phyloP scores from a whole-genome alignment of 1,140 invertebrate species.

The Drosophila punjabiensis region DNA sequence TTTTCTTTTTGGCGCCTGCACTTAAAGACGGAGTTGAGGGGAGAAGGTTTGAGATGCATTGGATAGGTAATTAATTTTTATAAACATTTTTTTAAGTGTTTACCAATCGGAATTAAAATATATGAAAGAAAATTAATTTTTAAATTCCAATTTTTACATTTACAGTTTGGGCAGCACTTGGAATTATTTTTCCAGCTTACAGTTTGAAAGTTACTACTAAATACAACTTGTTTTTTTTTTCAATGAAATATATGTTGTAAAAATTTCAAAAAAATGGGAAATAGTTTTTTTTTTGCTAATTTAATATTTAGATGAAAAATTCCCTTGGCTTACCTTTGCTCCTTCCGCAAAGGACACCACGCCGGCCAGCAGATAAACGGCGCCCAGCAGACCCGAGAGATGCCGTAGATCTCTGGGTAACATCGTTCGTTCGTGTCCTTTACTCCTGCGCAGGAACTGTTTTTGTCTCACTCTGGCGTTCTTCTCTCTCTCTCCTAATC shows the following conservation, averaged over 20 bases:
- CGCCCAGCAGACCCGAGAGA: conserved; percentile 81
- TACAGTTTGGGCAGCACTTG: conserved; percentile 15
- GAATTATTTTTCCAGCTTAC: neutral
- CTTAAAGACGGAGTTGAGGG: neutral
- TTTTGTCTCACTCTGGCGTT: conserved; percentile 35
- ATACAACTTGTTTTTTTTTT: neutral
- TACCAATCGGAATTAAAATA: neutral
- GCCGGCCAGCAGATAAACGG: conserved; percentile 63
- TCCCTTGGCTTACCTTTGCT: conserved; percentile 68
- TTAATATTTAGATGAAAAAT: neutral
- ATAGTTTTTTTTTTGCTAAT: neutral
- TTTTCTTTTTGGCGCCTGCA: conserved; percentile 9
- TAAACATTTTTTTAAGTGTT: neutral
- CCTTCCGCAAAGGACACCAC: conserved; percentile 64
- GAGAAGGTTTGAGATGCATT: conserved; percentile 29
- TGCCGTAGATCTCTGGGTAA: conserved; percentile 80
- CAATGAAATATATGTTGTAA: neutral
- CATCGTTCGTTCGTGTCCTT: conserved; percentile 57
- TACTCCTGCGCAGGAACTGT: conserved; percentile 59
- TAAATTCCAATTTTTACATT: neutral
- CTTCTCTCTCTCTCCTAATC: conserved; percentile 2
- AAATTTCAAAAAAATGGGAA: neutral
- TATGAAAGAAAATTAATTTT: neutral
- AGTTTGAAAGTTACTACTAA: conserved; percentile 4
- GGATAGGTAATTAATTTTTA: neutral